phyloP scores from a whole-genome alignment of 2,797 vertebrate species.

The Rhinoraja longicauda region DNA sequence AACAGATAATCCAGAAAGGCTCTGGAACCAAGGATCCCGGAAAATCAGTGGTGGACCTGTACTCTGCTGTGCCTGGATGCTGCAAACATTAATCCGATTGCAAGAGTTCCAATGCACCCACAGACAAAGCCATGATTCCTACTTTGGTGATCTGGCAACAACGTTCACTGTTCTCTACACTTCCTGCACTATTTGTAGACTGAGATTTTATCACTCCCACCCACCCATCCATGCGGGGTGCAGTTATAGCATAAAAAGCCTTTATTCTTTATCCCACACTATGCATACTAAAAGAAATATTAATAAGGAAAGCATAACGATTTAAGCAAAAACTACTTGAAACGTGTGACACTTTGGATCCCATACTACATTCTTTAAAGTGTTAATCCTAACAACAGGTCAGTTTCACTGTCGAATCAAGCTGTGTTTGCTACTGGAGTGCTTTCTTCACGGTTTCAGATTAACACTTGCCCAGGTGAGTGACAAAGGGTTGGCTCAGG shows the following conservation, averaged over 20 bases:
- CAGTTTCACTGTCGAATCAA: neutral
- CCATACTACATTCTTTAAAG: neutral
- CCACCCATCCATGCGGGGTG: neutral
- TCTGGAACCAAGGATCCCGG: too few relatives aligned
- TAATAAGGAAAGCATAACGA: neutral
- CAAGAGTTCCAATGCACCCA: neutral
- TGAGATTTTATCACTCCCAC: neutral
- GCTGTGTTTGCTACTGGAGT: neutral
- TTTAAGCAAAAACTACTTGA: neutral
- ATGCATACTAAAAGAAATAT: neutral
- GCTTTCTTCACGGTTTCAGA: constrained; percentile 14
- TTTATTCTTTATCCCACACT: neutral
- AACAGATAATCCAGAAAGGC: too few relatives aligned
- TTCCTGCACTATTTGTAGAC: neutral
- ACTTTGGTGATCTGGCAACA: neutral
- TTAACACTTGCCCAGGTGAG: constrained; percentile 16
- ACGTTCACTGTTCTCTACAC: neutral
- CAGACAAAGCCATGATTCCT: neutral
- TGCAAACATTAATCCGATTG: neutral
- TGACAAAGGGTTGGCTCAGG: constrained; percentile 39
- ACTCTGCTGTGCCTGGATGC: neutral
- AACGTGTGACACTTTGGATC: neutral
- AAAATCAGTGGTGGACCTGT: too few relatives aligned
- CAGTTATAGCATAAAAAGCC: neutral
- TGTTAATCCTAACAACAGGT: neutral